phyloP scores from a whole-genome alignment of 2,888 invertebrate species.

The Stictocephala bisonia region DNA sequence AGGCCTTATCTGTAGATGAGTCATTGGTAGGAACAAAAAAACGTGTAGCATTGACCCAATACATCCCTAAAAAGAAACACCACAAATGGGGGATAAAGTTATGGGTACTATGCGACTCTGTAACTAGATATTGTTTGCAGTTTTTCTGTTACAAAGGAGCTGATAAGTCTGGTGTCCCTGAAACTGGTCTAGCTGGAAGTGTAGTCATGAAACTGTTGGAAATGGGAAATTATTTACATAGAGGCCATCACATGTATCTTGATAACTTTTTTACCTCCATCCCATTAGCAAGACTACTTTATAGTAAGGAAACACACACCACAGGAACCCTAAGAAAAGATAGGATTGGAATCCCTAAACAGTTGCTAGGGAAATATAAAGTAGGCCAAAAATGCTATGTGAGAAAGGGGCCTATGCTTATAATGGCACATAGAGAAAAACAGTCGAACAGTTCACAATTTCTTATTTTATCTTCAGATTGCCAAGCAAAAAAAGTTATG shows the following conservation, averaged over 20 bases:
- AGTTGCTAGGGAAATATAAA: not conserved
- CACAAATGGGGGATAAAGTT: slow-evolving; percentile 7
- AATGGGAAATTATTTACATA: slow-evolving; percentile 9
- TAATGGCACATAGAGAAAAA: not conserved
- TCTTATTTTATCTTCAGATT: not conserved
- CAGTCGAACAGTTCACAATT: not conserved
- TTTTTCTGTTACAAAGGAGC: not conserved
- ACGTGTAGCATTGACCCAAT: not conserved
- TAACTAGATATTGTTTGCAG: not conserved
- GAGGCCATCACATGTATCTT: not conserved
- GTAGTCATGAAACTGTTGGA: not conserved
- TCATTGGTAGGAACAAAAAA: not conserved
- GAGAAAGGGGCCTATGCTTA: not conserved
- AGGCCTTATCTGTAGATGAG: not conserved
- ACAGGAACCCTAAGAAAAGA: not conserved
- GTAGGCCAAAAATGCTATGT: not conserved
- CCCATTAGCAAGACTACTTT: not conserved
- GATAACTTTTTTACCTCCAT: not conserved
- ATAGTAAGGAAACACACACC: not conserved
- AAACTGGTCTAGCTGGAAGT: not conserved
- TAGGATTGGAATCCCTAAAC: not conserved
- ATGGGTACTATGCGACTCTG: not conserved
- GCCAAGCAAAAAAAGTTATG: not conserved
- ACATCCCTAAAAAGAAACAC: not conserved
- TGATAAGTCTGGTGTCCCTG: not conserved